A percentile compares a stretch with the other conserved stretches of the same genome.
phyloP scores from a whole-genome alignment of 2,113 vertebrate genomes.

The Aegithalos caudatus region DNA sequence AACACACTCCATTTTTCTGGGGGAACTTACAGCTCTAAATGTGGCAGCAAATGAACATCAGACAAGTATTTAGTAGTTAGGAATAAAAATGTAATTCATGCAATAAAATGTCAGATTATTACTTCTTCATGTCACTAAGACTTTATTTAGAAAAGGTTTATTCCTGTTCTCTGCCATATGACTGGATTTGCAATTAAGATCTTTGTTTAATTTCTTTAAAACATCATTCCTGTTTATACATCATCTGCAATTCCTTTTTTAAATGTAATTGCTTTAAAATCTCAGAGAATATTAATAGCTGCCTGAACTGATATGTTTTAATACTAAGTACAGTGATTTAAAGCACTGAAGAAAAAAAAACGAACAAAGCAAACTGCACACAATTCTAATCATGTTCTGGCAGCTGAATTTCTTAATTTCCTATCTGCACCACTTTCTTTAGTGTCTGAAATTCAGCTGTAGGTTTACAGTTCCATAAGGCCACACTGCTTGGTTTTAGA shows the following conservation, averaged over 20 bases:
- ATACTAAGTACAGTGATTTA: conserved; percentile 50
- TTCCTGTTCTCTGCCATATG: conserved; percentile 53
- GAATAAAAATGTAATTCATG: conserved; percentile 36
- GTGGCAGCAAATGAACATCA: background rate
- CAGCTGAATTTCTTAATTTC: background rate
- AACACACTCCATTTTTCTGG: background rate
- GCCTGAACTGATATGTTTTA: conserved; percentile 60
- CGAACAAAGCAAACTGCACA: conserved; percentile 16
- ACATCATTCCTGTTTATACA: conserved; percentile 66
- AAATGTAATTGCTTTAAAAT: conserved; percentile 73
- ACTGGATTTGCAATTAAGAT: conserved; percentile 69
- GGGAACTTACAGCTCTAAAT: conserved; percentile 26
- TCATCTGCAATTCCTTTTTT: conserved; percentile 54
- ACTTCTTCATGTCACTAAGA: background rate
- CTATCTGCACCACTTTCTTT: background rate
- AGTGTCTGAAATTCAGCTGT: background rate
- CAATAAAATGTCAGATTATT: conserved; percentile 58
- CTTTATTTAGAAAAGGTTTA: conserved; percentile 62
- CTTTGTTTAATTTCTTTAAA: conserved; percentile 75
- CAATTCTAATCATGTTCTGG: background rate
- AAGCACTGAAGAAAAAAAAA: conserved; percentile 57
- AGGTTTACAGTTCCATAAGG: background rate
- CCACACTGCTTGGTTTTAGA: background rate
- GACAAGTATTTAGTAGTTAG: background rate
- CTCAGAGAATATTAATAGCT: conserved; percentile 63